Evolutionary conservation across 2,797 vertebrate species (phyloP).

Genomic region (Gymnopithys bicolor): DNA sequence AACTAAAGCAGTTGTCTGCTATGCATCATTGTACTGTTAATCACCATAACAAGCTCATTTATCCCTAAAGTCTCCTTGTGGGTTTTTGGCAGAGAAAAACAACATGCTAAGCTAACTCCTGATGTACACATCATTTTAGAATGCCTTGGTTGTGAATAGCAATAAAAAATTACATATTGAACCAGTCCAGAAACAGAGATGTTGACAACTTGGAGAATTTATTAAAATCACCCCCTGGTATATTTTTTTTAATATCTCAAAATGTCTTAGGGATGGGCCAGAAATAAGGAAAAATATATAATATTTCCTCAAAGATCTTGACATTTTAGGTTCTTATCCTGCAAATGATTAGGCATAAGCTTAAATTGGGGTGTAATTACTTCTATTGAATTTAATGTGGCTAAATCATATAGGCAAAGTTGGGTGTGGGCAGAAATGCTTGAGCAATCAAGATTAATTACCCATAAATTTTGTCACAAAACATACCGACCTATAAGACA

Average conservation of each 20-base stretch:
- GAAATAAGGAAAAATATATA: not conserved
- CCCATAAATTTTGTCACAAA: not conserved
- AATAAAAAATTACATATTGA: not conserved
- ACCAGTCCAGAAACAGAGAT: not conserved
- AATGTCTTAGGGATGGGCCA: not conserved
- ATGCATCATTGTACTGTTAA: conserved; percentile 23
- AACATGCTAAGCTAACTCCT: not conserved
- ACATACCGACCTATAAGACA: not conserved
- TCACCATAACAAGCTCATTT: conserved; percentile 10
- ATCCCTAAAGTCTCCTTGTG: not conserved
- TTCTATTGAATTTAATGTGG: not conserved
- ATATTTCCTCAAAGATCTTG: not conserved
- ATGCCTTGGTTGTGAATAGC: not conserved
- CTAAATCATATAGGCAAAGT: not conserved
- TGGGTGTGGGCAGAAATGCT: not conserved
- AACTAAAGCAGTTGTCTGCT: not conserved
- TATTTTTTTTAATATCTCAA: not conserved
- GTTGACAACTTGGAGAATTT: not conserved
- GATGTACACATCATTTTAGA: not conserved
- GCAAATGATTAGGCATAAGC: not conserved
- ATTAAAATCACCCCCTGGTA: not conserved
- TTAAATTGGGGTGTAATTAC: not conserved
- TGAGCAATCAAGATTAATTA: not conserved
- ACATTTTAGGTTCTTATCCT: not conserved
- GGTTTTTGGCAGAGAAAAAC: conserved; percentile 3